Conservation (phyloP, 35 echinoderm and acorn worm genomes). For the Acanthaster planci region DNA sequence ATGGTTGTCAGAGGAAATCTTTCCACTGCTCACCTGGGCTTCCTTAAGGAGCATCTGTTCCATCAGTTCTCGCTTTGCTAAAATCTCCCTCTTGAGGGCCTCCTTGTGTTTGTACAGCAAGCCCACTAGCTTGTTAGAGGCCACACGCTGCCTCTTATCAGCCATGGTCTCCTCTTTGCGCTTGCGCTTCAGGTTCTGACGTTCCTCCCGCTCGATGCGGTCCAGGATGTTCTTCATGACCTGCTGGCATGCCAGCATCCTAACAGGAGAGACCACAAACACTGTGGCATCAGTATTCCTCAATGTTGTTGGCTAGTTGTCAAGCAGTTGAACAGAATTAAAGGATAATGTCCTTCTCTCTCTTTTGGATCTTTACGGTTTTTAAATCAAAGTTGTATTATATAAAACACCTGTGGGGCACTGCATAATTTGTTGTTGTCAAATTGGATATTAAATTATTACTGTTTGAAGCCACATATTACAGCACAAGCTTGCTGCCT, state of each 20-base stretch:
- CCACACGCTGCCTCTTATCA: slow-evolving; percentile 55
- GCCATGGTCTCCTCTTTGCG: slow-evolving; percentile 64
- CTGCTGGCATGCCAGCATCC: slow-evolving; percentile 62
- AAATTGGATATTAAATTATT: no score
- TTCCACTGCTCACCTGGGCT: slow-evolving; percentile 54
- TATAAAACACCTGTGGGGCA: no score
- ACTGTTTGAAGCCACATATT: no score
- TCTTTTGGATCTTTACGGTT: no score
- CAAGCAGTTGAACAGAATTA: no score
- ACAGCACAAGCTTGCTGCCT: no score
- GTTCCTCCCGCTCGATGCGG: slow-evolving; percentile 84
- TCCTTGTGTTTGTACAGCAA: slow-evolving; percentile 78
- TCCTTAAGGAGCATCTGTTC: slow-evolving; percentile 74
- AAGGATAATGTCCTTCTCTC: no score
- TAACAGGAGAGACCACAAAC: not conserved
- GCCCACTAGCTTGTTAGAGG: slow-evolving; percentile 34
- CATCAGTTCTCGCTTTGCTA: slow-evolving; percentile 67
- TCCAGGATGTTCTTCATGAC: slow-evolving; percentile 91
- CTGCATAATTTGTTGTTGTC: no score
- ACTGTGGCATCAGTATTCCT: no score
- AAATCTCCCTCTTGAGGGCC: slow-evolving; percentile 70
- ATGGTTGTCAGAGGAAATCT: not conserved
- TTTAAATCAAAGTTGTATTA: no score
- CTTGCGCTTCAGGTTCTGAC: slow-evolving; percentile 70
- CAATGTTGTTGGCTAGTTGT: no score